Evolutionary conservation across 1,140 invertebrate species (phyloP), one percentile per base, ranked within the genome.

Genomic region (Drosophila prosaltans): DNA sequence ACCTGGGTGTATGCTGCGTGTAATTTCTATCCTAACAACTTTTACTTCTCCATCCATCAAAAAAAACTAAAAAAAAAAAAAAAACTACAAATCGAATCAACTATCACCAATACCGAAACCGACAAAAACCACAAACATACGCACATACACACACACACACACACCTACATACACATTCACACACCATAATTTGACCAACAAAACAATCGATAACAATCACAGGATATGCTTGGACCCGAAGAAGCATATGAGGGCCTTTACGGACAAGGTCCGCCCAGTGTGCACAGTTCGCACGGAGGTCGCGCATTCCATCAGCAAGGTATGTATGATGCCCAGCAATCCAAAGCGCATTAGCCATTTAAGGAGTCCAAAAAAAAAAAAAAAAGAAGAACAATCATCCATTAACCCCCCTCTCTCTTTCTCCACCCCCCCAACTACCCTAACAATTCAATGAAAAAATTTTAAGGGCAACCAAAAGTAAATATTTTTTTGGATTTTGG

Each of bases 211-310:
- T 45, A 76, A 70, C 62, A 58, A 84, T 69, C 73, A 80, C 80
- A 97, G 96, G 97, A 98, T 93, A 97, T 97, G 95, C 95, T 98
- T 93, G 96, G 96, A 86, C 95, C 97, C 80, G 97, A 98, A 92
- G 97, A 98, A 93, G 95, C 96, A 82, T 98, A 97, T 94, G 97
- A 98, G 91, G 96, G 95, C 93, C 95, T 98, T 94, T 98, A 98
- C 94, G 96, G 95, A 91, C 97, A 96, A 94, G 96, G 95, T 90
- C 96, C 96, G 82, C 95, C 96, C 81, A 96, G 95, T 92, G 95
- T 96, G 81, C 95, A 96, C 92, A 96, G 95, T 94, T 95, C 94
- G 91, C 95, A 96, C 91, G 95, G 95, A 80, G 95, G 95, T 80
- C 93, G 94, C 81, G 95, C 95, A 84, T 97, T 96, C 93, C 84